phyloP scores from a whole-genome alignment of 2,797 vertebrate species.

The Malacoctenus gilli region DNA sequence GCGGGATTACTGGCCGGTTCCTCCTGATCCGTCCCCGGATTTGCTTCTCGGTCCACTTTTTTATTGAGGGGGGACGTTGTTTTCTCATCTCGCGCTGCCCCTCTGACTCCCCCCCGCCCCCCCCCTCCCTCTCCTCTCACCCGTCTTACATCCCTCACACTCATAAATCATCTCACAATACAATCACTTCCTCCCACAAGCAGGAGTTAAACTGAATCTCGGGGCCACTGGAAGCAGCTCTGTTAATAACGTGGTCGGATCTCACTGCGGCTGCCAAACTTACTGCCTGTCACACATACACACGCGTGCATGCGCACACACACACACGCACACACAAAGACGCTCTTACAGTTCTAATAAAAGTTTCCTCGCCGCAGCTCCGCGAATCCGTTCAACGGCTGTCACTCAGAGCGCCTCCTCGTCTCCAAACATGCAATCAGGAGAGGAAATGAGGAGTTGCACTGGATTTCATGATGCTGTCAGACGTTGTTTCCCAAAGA shows the following conservation, averaged over 20 bases:
- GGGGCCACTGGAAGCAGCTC: slow-evolving; percentile 20
- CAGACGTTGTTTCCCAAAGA: too few relatives aligned
- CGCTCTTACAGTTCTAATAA: slow-evolving; percentile 29
- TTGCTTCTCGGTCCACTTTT: slow-evolving; percentile 9
- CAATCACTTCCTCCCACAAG: slow-evolving; percentile 28
- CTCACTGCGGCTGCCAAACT: slow-evolving; percentile 31
- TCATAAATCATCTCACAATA: slow-evolving; percentile 32
- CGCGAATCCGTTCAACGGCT: slow-evolving; percentile 30
- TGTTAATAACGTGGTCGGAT: slow-evolving; percentile 28
- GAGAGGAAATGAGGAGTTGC: slow-evolving; percentile 26
- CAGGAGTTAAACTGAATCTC: slow-evolving; percentile 25
- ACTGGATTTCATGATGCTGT: slow-evolving; percentile 15
- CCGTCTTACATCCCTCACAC: slow-evolving; percentile 13
- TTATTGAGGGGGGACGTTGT: slow-evolving; percentile 1
- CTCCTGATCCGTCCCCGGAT: slow-evolving; percentile 7
- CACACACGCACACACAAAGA: neutral
- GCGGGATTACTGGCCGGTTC: neutral
- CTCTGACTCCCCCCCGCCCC: too few relatives aligned
- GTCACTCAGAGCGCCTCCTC: slow-evolving; percentile 51
- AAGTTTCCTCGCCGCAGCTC: slow-evolving; percentile 35
- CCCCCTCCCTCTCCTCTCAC: slow-evolving; percentile 10
- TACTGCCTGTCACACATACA: slow-evolving; percentile 3
- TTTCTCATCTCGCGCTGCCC: neutral
- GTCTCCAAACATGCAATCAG: slow-evolving; percentile 2
- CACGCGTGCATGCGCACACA: slow-evolving; percentile 18